phyloP scores from a whole-genome alignment of 1,140 invertebrate genomes.

The Pteromalus puparum region DNA sequence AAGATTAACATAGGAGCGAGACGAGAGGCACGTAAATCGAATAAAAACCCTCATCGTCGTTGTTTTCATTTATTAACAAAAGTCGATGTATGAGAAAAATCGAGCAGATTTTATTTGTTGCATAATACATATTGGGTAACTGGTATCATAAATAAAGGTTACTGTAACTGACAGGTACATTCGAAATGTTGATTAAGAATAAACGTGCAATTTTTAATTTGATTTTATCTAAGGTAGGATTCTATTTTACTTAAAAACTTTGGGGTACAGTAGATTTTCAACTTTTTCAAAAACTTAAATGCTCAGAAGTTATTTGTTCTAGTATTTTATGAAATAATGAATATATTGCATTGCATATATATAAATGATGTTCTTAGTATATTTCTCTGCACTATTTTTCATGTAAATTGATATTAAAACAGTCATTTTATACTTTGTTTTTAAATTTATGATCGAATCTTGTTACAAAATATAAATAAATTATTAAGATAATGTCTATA shows the following conservation, averaged over 20 bases:
- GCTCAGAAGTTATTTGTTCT: background rate
- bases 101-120: constrained; percentile 42
- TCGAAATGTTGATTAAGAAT: background rate
- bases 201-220: constrained; percentile 18
- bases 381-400: background rate
- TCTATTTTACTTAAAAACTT: background rate
- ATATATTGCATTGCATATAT: background rate
- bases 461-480: background rate
- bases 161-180: background rate
- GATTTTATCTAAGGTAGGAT: background rate
- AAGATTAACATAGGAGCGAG: constrained; percentile 40
- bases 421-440: background rate
- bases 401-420: background rate
- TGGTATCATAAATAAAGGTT: background rate
- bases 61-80: constrained; percentile 30
- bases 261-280: background rate
- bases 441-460: background rate
- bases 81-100: constrained; percentile 23
- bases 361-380: no score
- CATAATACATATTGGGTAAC: constrained; percentile 19
- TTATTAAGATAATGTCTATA: background rate
- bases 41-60: constrained; percentile 23
- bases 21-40: constrained; percentile 15
- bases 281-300: background rate
- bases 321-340: background rate